Conservation (phyloP, 1,140 invertebrate genomes). For the Trichonephila clavipes region DNA sequence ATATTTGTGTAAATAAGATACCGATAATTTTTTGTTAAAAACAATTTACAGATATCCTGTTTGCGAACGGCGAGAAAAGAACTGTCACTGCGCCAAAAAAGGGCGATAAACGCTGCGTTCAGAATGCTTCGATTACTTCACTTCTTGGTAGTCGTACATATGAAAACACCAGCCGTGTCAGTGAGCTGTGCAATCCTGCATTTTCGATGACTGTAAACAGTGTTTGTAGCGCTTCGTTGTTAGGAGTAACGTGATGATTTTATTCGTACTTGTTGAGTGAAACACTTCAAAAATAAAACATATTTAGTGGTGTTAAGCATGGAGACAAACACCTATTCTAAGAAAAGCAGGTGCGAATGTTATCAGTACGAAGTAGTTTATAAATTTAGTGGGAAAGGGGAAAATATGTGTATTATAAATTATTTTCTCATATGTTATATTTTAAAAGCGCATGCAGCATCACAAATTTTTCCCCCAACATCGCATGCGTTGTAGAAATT, state of each 20-base stretch:
- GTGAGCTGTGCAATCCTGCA: slow-evolving; percentile 61
- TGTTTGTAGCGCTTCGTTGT: slow-evolving; percentile 48
- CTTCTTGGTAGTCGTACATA: slow-evolving; percentile 59
- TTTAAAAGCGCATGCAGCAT: too few species aligned
- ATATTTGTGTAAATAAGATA: too few species aligned
- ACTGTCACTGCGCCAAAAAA: slow-evolving; percentile 29
- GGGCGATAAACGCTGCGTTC: slow-evolving; percentile 36
- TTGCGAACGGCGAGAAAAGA: too few species aligned
- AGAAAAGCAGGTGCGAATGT: background rate
- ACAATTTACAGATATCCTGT: too few species aligned
- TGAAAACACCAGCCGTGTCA: slow-evolving; percentile 49
- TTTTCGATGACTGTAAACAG: slow-evolving; percentile 53
- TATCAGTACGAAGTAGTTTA: background rate
- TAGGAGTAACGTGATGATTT: slow-evolving; percentile 55
- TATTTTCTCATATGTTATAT: too few species aligned
- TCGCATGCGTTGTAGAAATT: too few species aligned
- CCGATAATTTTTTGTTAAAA: too few species aligned
- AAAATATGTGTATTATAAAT: too few species aligned
- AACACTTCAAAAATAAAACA: background rate
- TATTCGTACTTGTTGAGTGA: slow-evolving; percentile 24
- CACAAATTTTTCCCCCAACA: too few species aligned
- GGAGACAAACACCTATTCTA: background rate
- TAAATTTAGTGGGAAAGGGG: too few species aligned
- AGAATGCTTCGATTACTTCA: slow-evolving; percentile 23
- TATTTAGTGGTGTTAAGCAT: background rate